A percentile compares a stretch with the other conserved stretches of the same genome.
Evolutionary conservation across 1,140 invertebrate genomes (phyloP).

Genomic region (Heterodera carotae): DNA sequence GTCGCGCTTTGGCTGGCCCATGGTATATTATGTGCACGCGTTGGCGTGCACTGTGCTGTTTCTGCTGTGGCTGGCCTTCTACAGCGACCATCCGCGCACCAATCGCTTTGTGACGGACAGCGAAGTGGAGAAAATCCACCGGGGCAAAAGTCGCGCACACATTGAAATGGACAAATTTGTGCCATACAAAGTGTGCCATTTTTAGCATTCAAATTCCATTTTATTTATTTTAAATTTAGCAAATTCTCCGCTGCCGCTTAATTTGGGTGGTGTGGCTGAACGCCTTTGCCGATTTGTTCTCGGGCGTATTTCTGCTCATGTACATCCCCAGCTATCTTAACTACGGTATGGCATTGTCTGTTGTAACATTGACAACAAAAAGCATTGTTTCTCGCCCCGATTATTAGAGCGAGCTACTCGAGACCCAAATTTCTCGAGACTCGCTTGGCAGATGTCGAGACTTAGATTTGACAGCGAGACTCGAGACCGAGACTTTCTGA

Average conservation of each 20-base stretch:
- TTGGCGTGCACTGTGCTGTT: constrained; percentile 41
- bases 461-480: too few relatives aligned
- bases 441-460: too few relatives aligned
- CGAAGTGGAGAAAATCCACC: constrained; percentile 46
- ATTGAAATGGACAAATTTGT: constrained; percentile 42
- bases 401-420: too few relatives aligned
- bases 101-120: constrained; percentile 28
- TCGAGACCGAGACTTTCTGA: too few relatives aligned
- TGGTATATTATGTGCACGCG: constrained; percentile 45
- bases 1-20: constrained; percentile 47
- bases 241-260: constrained; percentile 30
- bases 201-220: constrained; percentile 14
- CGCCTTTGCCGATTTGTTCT: constrained; percentile 46
- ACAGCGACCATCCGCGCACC: constrained; percentile 44
- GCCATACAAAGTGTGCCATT: constrained; percentile 38
- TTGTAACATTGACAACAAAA: constrained; percentile 19
- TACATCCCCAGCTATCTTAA: constrained; percentile 50
- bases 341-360: not conserved
- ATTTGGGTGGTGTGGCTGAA: constrained; percentile 51
- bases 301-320: constrained; percentile 52
- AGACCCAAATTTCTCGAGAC: too few relatives aligned
- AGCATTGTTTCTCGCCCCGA: too few relatives aligned
- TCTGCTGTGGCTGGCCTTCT: constrained; percentile 42
- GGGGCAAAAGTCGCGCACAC: constrained; percentile 42
- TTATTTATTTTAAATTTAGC: constrained; percentile 29